Conservation (phyloP, 2,113 vertebrate genomes). For the Tiliqua scincoides region DNA sequence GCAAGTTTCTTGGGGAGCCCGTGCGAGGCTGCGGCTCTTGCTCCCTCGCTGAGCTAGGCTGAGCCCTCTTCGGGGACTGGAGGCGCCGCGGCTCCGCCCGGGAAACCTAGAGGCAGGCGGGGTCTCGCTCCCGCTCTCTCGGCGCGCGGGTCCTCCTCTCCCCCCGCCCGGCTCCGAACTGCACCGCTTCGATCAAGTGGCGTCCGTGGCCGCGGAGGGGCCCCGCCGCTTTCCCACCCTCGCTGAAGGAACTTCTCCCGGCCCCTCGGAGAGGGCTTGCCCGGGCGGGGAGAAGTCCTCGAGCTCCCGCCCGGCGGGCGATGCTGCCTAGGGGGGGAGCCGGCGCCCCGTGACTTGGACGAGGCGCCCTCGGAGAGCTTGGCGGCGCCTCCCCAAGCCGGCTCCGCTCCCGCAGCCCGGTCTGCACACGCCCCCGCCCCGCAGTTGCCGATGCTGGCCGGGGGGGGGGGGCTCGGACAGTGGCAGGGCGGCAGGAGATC, state of each 20-base stretch:
- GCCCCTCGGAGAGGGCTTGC: background rate
- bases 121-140: too few relatives aligned
- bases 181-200: background rate
- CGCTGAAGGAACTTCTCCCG: background rate
- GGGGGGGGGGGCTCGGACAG: background rate
- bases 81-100: background rate
- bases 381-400: background rate
- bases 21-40: background rate
- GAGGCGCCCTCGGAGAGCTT: background rate
- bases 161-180: background rate
- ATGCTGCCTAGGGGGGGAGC: background rate
- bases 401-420: background rate
- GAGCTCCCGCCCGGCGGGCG: background rate
- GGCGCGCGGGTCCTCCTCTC: too few relatives aligned
- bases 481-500: background rate
- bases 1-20: background rate
- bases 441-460: background rate
- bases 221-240: background rate
- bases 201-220: background rate
- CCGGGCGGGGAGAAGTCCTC: fast-evolving
- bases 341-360: background rate
- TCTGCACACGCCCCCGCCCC: background rate
- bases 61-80: background rate
- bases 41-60: background rate
- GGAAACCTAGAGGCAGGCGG: background rate